Conservation (phyloP, 2,113 vertebrate species). For the Chunga burmeisteri region DNA sequence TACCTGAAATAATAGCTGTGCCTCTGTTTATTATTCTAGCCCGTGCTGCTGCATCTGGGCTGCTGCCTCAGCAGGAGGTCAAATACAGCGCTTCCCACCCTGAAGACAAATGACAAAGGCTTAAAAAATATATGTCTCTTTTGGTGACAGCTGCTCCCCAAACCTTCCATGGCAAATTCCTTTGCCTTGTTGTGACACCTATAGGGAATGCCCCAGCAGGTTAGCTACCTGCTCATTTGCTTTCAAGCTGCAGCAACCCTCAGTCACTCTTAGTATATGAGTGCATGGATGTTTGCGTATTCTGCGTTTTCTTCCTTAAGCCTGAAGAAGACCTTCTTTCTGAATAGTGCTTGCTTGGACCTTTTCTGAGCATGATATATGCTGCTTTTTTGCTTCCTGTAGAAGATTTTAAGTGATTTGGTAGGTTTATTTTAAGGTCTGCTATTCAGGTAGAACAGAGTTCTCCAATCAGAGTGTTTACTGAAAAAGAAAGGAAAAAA, state of each 20-base stretch:
- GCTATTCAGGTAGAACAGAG: background rate
- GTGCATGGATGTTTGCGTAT: background rate
- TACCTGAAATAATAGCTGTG: conserved; percentile 15
- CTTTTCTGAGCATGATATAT: background rate
- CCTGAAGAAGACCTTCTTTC: background rate
- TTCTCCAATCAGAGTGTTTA: background rate
- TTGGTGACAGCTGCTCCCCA: conserved; percentile 31
- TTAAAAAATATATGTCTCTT: conserved; percentile 19
- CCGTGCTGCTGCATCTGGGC: background rate
- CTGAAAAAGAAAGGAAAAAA: background rate
- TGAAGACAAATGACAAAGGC: conserved; percentile 23
- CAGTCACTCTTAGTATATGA: background rate
- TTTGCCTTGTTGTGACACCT: background rate
- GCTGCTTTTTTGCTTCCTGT: background rate
- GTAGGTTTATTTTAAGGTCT: background rate
- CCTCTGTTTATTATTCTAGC: background rate
- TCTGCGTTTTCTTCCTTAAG: background rate
- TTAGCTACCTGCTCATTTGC: conserved; percentile 1
- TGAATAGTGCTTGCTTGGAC: background rate
- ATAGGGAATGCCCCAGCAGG: conserved; percentile 9
- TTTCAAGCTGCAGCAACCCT: background rate
- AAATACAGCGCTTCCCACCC: background rate
- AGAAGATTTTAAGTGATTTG: background rate
- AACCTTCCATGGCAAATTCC: background rate
- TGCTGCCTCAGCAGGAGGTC: conserved; percentile 27